Conservation (phyloP, 2,113 vertebrate species). For the Athene noctua region DNA sequence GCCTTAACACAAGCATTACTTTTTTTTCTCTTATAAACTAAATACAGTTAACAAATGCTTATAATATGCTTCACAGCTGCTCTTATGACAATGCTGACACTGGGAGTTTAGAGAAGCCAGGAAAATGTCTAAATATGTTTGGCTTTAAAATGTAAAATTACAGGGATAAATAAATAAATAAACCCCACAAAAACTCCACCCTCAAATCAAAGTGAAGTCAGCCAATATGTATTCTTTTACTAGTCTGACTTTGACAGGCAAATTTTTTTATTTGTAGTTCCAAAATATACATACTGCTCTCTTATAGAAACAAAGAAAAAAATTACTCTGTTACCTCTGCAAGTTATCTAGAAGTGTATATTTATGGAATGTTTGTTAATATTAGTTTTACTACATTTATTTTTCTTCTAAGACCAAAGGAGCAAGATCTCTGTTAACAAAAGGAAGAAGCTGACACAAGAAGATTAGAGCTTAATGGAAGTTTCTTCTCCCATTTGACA, state of each 20-base stretch:
- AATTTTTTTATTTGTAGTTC: neutral
- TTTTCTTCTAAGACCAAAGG: neutral
- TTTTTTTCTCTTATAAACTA: neutral
- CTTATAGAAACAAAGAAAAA: neutral
- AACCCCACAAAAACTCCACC: neutral
- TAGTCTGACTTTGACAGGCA: neutral
- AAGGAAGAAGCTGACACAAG: neutral
- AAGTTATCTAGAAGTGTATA: neutral
- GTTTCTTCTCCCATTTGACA: neutral
- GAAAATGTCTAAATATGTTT: neutral
- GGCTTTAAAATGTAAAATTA: neutral
- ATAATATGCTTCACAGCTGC: neutral
- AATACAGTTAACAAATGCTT: neutral
- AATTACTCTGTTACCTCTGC: neutral
- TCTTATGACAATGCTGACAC: neutral
- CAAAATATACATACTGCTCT: neutral
- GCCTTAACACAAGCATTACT: neutral
- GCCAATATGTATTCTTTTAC: neutral
- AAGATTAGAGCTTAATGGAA: neutral
- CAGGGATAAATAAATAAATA: neutral
- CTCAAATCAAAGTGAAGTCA: neutral
- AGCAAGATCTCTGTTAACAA: neutral
- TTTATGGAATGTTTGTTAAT: neutral
- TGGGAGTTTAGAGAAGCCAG: neutral
- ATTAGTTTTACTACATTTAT: neutral